These are phyloP conservation scores for Protodeltote pygarga DNA, from an alignment of 2,888 invertebrate genomes.

Conservation along the genomic window DNA sequence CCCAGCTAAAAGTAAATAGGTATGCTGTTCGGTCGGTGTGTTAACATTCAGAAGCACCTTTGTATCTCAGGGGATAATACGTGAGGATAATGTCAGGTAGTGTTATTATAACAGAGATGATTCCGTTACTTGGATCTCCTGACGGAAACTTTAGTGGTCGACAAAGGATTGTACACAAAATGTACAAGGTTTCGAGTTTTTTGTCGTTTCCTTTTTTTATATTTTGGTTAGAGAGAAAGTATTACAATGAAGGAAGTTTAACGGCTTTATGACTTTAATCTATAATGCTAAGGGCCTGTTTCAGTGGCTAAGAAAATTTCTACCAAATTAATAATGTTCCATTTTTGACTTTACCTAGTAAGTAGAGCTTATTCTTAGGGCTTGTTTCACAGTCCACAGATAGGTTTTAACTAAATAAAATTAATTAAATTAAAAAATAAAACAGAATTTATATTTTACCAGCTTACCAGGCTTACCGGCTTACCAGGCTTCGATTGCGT, in stretches of 20 bases:
- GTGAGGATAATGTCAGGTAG: conserved; percentile 50
- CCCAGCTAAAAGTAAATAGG: conserved; percentile 52
- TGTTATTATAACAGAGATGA: conserved; percentile 47
- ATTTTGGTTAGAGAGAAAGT: neutral
- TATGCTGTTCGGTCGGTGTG: conserved; percentile 51
- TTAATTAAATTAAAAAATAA: too few relatives aligned
- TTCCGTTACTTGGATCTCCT: conserved; percentile 32
- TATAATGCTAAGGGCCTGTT: too few relatives aligned
- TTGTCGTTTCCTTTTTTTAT: neutral
- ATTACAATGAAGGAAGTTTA: neutral
- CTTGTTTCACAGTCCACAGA: too few relatives aligned
- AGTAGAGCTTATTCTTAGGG: too few relatives aligned
- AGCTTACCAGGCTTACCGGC: too few relatives aligned
- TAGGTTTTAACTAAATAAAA: too few relatives aligned
- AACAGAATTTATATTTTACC: too few relatives aligned
- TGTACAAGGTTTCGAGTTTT: conserved; percentile 4
- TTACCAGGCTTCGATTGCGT: too few relatives aligned
- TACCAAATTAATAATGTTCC: too few relatives aligned
- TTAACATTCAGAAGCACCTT: conserved; percentile 53
- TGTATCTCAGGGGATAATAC: conserved; percentile 51
- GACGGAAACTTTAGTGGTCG: conserved; percentile 23
- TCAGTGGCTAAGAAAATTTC: too few relatives aligned
- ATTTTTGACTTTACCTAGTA: too few relatives aligned
- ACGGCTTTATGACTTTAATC: too few relatives aligned
- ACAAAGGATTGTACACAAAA: conserved; percentile 11